Conservation (phyloP, 2,888 invertebrate genomes). For the Harmothoe impar region DNA sequence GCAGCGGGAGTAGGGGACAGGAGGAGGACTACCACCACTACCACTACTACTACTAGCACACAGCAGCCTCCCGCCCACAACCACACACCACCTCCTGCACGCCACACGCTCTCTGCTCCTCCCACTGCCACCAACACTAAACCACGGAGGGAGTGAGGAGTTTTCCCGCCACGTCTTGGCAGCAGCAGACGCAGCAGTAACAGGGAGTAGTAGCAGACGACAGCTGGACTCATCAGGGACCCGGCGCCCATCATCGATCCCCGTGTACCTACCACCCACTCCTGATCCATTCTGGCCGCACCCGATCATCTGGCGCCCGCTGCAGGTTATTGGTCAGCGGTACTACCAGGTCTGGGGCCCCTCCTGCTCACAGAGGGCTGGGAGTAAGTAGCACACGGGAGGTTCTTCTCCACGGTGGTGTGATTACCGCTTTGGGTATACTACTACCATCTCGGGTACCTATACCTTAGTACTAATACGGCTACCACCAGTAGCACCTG, state of each 20-base stretch:
- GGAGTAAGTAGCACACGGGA: no score
- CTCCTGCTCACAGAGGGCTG: no score
- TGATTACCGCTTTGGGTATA: no score
- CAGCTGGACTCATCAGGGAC: conserved; percentile 17
- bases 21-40: conserved; percentile 17
- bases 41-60: background rate
- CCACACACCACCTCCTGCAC: background rate
- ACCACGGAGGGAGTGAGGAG: background rate
- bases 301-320: conserved; percentile 20
- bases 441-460: no score
- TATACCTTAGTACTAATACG: no score
- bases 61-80: background rate
- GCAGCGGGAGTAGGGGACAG: conserved; percentile 4
- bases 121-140: background rate
- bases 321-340: conserved; percentile 5
- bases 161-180: background rate
- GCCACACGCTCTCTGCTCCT: background rate
- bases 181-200: no score
- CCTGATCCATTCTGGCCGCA: conserved; percentile 46
- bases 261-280: conserved; percentile 29
- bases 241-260: conserved; percentile 13
- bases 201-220: conserved; percentile 24
- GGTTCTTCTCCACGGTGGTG: no score
- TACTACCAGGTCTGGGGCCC: no score
- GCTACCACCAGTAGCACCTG: conserved; percentile 5